A percentile compares a stretch with the other conserved stretches of the same genome.
Conservation (phyloP, 2,888 invertebrate genomes). For the Melieria crassipennis region DNA sequence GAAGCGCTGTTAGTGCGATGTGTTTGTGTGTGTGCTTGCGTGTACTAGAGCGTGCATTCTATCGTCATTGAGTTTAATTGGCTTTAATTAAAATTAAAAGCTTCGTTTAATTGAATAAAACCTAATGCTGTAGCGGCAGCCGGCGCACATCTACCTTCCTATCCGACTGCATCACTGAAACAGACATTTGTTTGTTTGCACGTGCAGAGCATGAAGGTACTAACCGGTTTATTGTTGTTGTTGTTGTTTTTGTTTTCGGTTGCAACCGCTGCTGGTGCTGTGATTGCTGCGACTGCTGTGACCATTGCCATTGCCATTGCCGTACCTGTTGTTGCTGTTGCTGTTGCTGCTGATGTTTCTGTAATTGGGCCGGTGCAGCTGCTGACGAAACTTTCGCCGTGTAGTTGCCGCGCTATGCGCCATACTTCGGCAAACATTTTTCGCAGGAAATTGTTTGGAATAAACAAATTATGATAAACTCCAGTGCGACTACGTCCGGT, state of each 20-base stretch:
- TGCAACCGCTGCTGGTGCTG: slow-evolving; percentile 8
- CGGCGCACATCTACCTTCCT: too few species aligned
- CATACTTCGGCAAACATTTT: not conserved
- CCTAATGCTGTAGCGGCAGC: too few species aligned
- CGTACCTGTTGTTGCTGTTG: not conserved
- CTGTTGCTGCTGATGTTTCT: slow-evolving; percentile 11
- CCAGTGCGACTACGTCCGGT: too few species aligned
- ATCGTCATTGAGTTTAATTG: slow-evolving; percentile 52
- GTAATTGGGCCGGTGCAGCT: slow-evolving; percentile 4
- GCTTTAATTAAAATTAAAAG: slow-evolving; percentile 57
- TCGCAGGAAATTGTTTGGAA: slow-evolving; percentile 26
- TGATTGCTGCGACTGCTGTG: not conserved
- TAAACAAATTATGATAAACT: slow-evolving; percentile 24
- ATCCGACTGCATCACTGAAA: not conserved
- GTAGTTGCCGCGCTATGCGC: not conserved
- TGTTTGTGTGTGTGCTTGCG: not conserved
- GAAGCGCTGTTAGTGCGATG: not conserved
- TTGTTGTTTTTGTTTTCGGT: not conserved
- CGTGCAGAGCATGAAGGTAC: not conserved
- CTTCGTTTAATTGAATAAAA: slow-evolving; percentile 53
- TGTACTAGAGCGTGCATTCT: slow-evolving; percentile 8
- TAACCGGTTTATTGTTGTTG: not conserved
- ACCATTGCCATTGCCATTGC: slow-evolving; percentile 1
- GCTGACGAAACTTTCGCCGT: slow-evolving; percentile 9
- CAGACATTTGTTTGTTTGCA: not conserved